A percentile compares a stretch with the other conserved stretches of the same genome.
These are phyloP conservation scores for Anastatus disparis DNA, from an alignment of 1,140 invertebrate genomes.

Conservation along the genomic window DNA sequence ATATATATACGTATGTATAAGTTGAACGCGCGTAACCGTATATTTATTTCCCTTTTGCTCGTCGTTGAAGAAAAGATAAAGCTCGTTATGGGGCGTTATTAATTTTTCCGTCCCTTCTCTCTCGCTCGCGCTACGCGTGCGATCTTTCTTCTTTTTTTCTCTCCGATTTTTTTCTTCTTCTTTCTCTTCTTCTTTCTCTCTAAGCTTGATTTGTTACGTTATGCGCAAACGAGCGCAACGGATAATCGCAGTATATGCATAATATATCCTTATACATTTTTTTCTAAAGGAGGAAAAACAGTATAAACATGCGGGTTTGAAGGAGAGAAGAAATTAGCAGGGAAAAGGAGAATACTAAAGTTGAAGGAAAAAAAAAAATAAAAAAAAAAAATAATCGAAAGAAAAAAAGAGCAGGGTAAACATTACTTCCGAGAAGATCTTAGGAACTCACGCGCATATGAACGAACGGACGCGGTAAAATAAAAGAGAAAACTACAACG, in stretches of 20 bases:
- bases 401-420: neutral
- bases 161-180: too few relatives aligned
- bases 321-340: too few relatives aligned
- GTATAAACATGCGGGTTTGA: too few relatives aligned
- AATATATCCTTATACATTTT: too few relatives aligned
- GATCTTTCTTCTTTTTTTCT: too few relatives aligned
- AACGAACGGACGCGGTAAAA: constrained; percentile 12
- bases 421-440: constrained; percentile 16
- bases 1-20: too few relatives aligned
- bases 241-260: constrained; percentile 23
- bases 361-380: too few relatives aligned
- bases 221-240: constrained; percentile 43
- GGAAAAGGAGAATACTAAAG: too few relatives aligned
- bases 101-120: constrained; percentile 31
- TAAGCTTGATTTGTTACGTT: constrained; percentile 23
- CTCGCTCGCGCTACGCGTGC: too few relatives aligned
- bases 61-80: neutral
- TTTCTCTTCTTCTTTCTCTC: too few relatives aligned
- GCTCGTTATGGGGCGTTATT: constrained; percentile 30
- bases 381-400: neutral
- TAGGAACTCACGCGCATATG: neutral
- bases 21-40: neutral
- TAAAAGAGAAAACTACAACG: constrained; percentile 38
- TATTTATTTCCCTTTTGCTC: neutral
- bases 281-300: too few relatives aligned